These are phyloP conservation scores for Merluccius polli DNA, from an alignment of 2,797 vertebrate genomes.

Conservation along the genomic window DNA sequence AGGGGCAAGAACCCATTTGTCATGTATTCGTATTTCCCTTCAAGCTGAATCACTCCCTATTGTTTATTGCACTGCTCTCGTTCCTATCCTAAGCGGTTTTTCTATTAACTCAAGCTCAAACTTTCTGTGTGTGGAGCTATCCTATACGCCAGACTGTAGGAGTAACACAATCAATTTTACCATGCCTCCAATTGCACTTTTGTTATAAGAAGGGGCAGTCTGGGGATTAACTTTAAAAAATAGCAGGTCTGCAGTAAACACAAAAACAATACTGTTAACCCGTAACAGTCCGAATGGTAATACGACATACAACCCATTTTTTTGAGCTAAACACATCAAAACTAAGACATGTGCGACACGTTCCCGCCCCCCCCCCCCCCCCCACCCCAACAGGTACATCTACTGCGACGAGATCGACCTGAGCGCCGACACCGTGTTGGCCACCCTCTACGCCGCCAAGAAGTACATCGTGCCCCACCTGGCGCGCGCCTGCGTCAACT, in stretches of 20 bases:
- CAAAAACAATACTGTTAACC: not conserved
- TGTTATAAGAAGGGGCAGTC: not conserved
- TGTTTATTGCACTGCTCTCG: slow-evolving; percentile 15
- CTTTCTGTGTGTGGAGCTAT: slow-evolving; percentile 16
- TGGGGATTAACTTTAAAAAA: not conserved
- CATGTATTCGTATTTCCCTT: slow-evolving; percentile 23
- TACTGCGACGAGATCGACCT: slow-evolving; percentile 98
- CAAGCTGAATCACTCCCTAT: slow-evolving; percentile 33
- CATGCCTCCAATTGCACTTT: not conserved
- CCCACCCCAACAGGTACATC: slow-evolving; percentile 81
- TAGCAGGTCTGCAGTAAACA: not conserved
- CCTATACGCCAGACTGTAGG: slow-evolving; percentile 39
- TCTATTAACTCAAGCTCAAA: slow-evolving; percentile 27
- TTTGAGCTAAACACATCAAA: no score
- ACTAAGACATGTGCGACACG: not conserved
- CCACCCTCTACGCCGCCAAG: slow-evolving; percentile 95
- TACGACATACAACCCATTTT: not conserved
- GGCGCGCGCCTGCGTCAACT: slow-evolving; percentile 94
- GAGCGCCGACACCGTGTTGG: slow-evolving; percentile 93
- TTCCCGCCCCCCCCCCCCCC: not conserved
- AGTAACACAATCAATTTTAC: slow-evolving; percentile 31
- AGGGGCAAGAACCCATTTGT: slow-evolving; percentile 13
- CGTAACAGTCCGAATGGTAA: not conserved
- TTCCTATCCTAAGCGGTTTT: slow-evolving; percentile 15
- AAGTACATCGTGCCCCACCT: slow-evolving; percentile 98